A percentile compares a stretch with the other conserved stretches of the same genome.
Evolutionary conservation across 2,797 vertebrate genomes (phyloP).

Genomic region (Cyclura pinguis): DNA sequence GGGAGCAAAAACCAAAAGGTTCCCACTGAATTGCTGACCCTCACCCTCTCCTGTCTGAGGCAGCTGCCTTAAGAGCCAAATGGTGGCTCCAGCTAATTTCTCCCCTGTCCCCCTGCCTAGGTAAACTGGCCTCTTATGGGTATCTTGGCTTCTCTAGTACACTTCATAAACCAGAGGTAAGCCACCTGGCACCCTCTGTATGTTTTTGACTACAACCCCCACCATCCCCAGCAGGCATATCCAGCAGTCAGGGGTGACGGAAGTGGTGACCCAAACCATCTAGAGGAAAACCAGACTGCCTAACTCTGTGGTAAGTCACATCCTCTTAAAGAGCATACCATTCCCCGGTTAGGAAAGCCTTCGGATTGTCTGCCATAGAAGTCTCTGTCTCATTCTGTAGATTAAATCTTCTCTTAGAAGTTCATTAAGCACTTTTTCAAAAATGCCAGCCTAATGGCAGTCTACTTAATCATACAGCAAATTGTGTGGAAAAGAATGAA

Average conservation of each 20-base stretch:
- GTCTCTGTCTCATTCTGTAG: neutral
- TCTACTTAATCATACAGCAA: constrained; percentile 42
- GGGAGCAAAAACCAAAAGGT: too few species aligned
- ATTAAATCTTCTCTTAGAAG: constrained; percentile 19
- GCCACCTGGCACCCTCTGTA: too few species aligned
- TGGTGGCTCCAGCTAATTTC: neutral
- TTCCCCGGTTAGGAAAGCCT: neutral
- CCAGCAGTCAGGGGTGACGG: neutral
- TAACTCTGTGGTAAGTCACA: neutral
- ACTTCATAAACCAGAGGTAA: neutral
- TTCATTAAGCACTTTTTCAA: constrained; percentile 50
- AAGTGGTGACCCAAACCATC: neutral
- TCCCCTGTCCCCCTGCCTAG: neutral
- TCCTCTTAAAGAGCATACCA: neutral
- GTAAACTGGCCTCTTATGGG: neutral
- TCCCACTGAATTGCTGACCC: neutral
- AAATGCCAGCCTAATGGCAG: constrained; percentile 40
- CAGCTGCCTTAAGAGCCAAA: neutral
- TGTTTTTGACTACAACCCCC: neutral
- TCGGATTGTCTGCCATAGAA: constrained; percentile 6
- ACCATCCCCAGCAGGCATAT: neutral
- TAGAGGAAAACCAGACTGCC: neutral
- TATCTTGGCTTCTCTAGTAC: neutral
- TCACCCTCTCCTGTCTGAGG: neutral
- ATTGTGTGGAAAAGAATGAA: constrained; percentile 2